These are phyloP conservation scores for Girardinus metallicus DNA, from an alignment of 2,797 vertebrate species.

Conservation along the genomic window DNA sequence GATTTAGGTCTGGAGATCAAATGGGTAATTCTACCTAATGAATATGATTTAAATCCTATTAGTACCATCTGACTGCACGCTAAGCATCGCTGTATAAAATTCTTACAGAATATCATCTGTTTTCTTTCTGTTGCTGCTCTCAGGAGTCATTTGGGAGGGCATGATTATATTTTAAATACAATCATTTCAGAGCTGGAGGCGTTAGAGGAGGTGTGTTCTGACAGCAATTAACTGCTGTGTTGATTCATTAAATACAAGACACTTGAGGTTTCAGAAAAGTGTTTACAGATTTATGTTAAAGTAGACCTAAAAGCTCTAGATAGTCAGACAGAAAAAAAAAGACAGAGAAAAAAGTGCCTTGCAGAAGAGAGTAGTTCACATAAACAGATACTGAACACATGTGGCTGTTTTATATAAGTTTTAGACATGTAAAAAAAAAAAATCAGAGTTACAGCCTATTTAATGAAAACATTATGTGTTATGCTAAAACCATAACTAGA, in stretches of 20 bases:
- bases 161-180: slow-evolving; percentile 32
- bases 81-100: background rate
- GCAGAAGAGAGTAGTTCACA: background rate
- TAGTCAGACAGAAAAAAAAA: too few species aligned
- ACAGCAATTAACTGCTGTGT: slow-evolving; percentile 15
- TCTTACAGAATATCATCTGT: slow-evolving; percentile 8
- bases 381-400: background rate
- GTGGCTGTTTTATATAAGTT: too few species aligned
- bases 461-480: background rate
- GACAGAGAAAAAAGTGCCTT: too few species aligned
- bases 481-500: background rate
- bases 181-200: slow-evolving; percentile 11
- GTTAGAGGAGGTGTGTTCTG: slow-evolving; percentile 7
- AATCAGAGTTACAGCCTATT: background rate
- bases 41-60: background rate
- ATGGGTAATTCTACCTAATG: background rate
- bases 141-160: slow-evolving; percentile 21
- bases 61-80: background rate
- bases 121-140: slow-evolving; percentile 4
- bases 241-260: slow-evolving; percentile 25
- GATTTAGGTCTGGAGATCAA: background rate
- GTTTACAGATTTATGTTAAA: slow-evolving; percentile 15
- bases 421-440: background rate
- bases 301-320: background rate
- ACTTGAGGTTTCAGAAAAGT: slow-evolving; percentile 5